Percentiles rank a stretch among this genome's conserved stretches.
These are phyloP conservation scores for Epizoanthus stellaris DNA, from an alignment of 92 coral and sea anemone genomes.

Conservation along the genomic window DNA sequence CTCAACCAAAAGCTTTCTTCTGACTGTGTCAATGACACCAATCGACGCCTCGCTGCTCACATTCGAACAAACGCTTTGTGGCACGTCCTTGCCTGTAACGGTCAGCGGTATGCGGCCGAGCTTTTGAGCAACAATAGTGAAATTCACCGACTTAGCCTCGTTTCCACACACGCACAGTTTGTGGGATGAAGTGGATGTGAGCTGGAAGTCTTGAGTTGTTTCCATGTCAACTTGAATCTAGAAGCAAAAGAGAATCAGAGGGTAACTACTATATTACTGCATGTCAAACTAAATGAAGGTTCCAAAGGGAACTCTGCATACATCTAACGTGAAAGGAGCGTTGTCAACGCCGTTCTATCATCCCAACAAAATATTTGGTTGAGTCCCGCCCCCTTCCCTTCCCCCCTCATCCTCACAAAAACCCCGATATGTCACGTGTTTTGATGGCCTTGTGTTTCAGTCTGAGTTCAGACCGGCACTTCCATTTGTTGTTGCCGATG, in stretches of 20 bases:
- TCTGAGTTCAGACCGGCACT: no score
- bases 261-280: not conserved
- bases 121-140: constrained; percentile 68
- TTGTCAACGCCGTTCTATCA: no score
- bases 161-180: constrained; percentile 88
- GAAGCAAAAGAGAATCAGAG: not conserved
- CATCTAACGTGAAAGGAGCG: no score
- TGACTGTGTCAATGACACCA: constrained; percentile 80
- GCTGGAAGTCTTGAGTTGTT: constrained; percentile 60
- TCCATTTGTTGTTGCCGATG: no score
- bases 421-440: no score
- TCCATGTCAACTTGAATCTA: constrained; percentile 77
- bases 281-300: not conserved
- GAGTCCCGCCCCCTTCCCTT: no score
- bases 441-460: no score
- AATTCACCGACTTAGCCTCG: constrained; percentile 89
- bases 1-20: constrained; percentile 89
- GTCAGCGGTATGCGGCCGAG: constrained; percentile 88
- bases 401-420: no score
- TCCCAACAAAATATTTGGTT: no score
- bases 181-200: constrained; percentile 60
- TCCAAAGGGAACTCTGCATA: no score
- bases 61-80: constrained; percentile 63
- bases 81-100: constrained; percentile 70
- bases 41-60: constrained; percentile 58